These are phyloP conservation scores for Panopea generosa DNA, from an alignment of 2,888 invertebrate species.

Conservation along the genomic window DNA sequence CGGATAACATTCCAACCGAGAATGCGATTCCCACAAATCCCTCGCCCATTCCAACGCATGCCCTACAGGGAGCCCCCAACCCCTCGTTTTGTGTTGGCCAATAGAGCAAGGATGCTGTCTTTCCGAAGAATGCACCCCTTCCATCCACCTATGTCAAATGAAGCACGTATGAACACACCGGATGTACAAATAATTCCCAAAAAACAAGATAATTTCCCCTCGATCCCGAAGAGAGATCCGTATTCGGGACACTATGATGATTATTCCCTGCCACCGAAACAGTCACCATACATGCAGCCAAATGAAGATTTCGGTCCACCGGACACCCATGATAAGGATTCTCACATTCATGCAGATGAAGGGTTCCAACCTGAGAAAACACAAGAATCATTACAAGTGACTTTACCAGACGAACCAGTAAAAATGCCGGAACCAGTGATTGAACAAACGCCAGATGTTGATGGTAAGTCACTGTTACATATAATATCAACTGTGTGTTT, in stretches of 20 bases:
- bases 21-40: too few species aligned
- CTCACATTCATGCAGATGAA: conserved; percentile 7
- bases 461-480: conserved; percentile 35
- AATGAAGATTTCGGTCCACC: too few species aligned
- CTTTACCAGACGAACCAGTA: conserved; percentile 46
- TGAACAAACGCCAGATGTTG: conserved; percentile 41
- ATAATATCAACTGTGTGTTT: too few species aligned
- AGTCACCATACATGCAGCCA: too few species aligned
- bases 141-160: conserved; percentile 23
- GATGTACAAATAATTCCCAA: background rate
- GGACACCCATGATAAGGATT: background rate
- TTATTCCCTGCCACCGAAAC: too few species aligned
- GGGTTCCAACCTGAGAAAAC: background rate
- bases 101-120: conserved; percentile 7
- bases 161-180: background rate
- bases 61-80: too few species aligned
- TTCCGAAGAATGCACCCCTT: conserved; percentile 23
- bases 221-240: conserved; percentile 7
- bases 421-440: conserved; percentile 55
- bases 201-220: conserved; percentile 21
- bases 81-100: conserved; percentile 28
- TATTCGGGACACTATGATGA: too few species aligned
- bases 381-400: conserved; percentile 26
- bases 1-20: too few species aligned
- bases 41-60: too few species aligned